Conservation (phyloP, 2,113 vertebrate species). For the Lamprologus tigripictilis region DNA sequence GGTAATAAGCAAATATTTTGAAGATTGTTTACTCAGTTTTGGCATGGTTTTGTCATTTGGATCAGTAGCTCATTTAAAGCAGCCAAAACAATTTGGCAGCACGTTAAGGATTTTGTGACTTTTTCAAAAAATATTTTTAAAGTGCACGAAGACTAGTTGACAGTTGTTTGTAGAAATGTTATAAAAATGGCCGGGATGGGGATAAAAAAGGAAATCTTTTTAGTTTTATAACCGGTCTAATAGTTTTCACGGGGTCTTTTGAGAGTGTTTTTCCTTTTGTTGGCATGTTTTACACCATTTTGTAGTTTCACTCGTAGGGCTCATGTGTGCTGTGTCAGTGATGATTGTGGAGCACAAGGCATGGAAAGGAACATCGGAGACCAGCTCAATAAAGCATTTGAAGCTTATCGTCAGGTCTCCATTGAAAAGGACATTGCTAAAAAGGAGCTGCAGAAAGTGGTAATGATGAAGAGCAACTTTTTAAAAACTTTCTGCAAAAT, state of each 20-base stretch:
- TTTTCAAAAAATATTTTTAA: not conserved
- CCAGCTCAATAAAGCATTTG: slow-evolving; percentile 96
- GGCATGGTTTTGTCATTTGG: not conserved
- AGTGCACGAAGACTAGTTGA: not conserved
- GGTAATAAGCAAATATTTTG: not conserved
- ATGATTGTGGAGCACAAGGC: slow-evolving; percentile 84
- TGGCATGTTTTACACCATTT: not conserved
- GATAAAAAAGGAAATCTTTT: not conserved
- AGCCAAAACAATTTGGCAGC: not conserved
- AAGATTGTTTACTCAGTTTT: not conserved
- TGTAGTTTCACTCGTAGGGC: slow-evolving; percentile 34
- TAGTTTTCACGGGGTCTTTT: not conserved
- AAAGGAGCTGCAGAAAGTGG: slow-evolving; percentile 86
- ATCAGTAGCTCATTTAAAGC: not conserved
- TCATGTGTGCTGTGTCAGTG: slow-evolving; percentile 76
- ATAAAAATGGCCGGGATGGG: not conserved
- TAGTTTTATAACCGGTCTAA: not conserved
- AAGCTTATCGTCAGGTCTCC: slow-evolving; percentile 91
- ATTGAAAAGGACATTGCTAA: slow-evolving; percentile 87
- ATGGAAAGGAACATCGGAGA: slow-evolving; percentile 98
- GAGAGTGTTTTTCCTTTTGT: not conserved
- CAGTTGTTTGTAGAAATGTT: not conserved
- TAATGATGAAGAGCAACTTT: slow-evolving; percentile 25
- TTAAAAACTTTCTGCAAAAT: not conserved
- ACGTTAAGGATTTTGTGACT: not conserved